Percentiles rank a stretch among this genome's conserved stretches.
Evolutionary conservation across 2,888 invertebrate species (phyloP).

Genomic region (Thecophora atra): DNA sequence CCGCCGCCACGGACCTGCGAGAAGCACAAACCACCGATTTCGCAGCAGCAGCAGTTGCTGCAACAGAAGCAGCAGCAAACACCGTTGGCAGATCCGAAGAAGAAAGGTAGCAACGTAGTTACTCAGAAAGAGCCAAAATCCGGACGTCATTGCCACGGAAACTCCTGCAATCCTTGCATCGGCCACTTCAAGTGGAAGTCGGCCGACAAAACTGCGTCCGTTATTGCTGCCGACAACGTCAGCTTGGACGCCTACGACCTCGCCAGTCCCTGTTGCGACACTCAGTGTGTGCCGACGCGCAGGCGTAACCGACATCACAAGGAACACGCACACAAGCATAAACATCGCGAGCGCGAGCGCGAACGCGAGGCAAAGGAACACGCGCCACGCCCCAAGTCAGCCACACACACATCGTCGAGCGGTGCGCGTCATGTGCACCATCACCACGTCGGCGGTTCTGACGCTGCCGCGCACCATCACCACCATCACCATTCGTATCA

Average conservation of each 20-base stretch:
- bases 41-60: conserved; percentile 45
- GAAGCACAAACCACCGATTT: conserved; percentile 59
- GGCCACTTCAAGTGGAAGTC: conserved; percentile 68
- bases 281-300: conserved; percentile 81
- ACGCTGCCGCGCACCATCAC: conserved; percentile 42
- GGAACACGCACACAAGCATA: conserved; percentile 72
- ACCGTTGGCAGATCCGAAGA: conserved; percentile 33
- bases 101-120: conserved; percentile 31
- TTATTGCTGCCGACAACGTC: conserved; percentile 70
- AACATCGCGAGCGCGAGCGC: conserved; percentile 67
- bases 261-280: conserved; percentile 87
- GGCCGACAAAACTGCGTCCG: conserved; percentile 56
- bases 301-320: conserved; percentile 70
- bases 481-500: conserved; percentile 53
- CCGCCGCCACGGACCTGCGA: conserved; percentile 62
- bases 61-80: conserved; percentile 44
- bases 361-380: conserved; percentile 52
- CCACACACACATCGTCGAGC: conserved; percentile 55
- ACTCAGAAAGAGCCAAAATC: conserved; percentile 54
- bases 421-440: conserved; percentile 51
- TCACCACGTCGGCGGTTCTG: conserved; percentile 45
- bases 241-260: conserved; percentile 87
- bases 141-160: conserved; percentile 65
- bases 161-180: conserved; percentile 78
- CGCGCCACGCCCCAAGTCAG: conserved; percentile 59